Percentiles rank a stretch among this genome's conserved stretches.
Evolutionary conservation across 2,113 vertebrate genomes (phyloP).

Genomic region (Grammomys surdaster): DNA sequence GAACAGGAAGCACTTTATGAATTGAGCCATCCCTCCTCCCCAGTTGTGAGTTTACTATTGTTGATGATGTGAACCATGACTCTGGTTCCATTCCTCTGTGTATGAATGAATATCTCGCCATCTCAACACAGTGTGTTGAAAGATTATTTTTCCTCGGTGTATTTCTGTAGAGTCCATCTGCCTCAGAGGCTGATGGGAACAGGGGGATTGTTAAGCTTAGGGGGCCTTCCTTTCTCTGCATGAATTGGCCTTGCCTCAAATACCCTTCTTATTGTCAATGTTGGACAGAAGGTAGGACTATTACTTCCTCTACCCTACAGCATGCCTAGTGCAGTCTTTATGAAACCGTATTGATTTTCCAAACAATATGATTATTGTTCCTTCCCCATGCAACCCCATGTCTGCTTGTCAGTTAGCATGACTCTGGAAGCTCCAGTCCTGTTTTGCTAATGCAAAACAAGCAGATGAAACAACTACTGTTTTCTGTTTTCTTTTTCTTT

Average conservation of each 20-base stretch:
- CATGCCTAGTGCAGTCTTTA: neutral
- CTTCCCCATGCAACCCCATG: neutral
- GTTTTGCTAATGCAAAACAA: neutral
- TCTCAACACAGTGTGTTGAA: neutral
- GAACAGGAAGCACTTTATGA: neutral
- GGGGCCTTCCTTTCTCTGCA: neutral
- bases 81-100: neutral
- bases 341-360: neutral
- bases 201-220: neutral
- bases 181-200: neutral
- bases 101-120: neutral
- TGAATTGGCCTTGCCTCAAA: neutral
- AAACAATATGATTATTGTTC: neutral
- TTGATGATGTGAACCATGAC: neutral
- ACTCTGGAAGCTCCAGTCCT: neutral
- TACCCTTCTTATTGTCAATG: neutral
- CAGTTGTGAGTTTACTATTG: neutral
- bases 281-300: neutral
- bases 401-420: neutral
- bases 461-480: neutral
- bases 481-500: neutral
- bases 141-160: neutral
- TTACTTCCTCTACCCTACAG: neutral
- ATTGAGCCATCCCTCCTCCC: rapidly evolving
- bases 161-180: neutral